A percentile compares a stretch with the other conserved stretches of the same genome.
Evolutionary conservation across 2,888 invertebrate species (phyloP).

Genomic region (Dicyrtomina minuta): DNA sequence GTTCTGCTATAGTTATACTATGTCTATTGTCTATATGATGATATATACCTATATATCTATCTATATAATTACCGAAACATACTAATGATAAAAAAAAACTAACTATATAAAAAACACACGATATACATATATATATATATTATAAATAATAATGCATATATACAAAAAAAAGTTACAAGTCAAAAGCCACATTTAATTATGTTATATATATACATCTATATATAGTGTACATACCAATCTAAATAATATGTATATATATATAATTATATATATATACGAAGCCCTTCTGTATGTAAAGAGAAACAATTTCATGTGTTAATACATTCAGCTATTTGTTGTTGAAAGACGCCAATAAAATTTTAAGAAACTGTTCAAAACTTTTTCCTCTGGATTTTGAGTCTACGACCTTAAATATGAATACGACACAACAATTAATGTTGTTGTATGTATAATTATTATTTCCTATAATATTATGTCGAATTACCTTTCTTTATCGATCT

Average conservation of each 20-base stretch:
- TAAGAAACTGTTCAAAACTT: conserved; percentile 1
- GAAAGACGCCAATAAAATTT: conserved; percentile 27
- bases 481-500: too few species aligned
- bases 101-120: too few species aligned
- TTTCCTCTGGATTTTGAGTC: too few species aligned
- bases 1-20: background rate
- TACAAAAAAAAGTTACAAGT: conserved; percentile 8
- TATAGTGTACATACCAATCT: too few species aligned
- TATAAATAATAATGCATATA: too few species aligned
- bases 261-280: background rate
- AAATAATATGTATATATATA: too few species aligned
- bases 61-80: conserved; percentile 7
- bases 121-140: too few species aligned
- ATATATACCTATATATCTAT: conserved; percentile 2
- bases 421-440: too few species aligned
- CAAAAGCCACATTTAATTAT: conserved; percentile 17
- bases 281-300: conserved; percentile 21
- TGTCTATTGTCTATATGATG: conserved; percentile 9
- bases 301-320: conserved; percentile 24
- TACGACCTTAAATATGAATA: too few species aligned
- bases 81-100: background rate
- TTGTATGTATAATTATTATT: too few species aligned
- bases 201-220: too few species aligned
- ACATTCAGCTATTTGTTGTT: conserved; percentile 27
- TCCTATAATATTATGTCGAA: too few species aligned